Evolutionary conservation across 2,113 vertebrate species (phyloP).

Genomic region (Anoura caudifer): DNA sequence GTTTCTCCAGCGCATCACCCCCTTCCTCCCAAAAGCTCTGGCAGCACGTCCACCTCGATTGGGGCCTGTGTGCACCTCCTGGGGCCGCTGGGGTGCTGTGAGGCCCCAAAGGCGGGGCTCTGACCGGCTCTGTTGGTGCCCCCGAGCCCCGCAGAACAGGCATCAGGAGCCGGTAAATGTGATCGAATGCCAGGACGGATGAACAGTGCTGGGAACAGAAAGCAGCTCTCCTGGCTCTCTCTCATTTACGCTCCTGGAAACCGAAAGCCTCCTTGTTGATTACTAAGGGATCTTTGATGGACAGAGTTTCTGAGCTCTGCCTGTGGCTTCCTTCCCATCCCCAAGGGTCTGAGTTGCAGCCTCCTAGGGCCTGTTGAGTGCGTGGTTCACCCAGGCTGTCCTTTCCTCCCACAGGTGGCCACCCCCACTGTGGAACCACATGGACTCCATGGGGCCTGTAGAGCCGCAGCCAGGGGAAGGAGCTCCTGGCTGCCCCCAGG

Average conservation of each 20-base stretch:
- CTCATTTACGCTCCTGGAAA: neutral
- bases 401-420: slow-evolving; percentile 36
- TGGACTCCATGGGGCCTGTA: slow-evolving; percentile 4
- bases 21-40: neutral
- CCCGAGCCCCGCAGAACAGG: neutral
- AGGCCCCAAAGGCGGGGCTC: neutral
- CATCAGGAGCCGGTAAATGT: neutral
- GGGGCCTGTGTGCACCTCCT: neutral
- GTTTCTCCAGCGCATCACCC: neutral
- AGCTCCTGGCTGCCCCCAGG: neutral
- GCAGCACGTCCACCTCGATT: neutral
- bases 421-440: neutral
- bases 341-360: neutral
- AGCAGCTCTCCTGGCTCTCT: neutral
- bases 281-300: neutral
- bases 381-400: neutral
- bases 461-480: neutral
- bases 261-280: neutral
- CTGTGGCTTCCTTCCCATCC: neutral
- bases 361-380: neutral
- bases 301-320: neutral
- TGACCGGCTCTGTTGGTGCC: neutral
- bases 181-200: neutral
- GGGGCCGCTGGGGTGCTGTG: neutral
- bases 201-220: neutral